phyloP scores from a whole-genome alignment of 1,140 invertebrate species.

The Apolygus lucorum region DNA sequence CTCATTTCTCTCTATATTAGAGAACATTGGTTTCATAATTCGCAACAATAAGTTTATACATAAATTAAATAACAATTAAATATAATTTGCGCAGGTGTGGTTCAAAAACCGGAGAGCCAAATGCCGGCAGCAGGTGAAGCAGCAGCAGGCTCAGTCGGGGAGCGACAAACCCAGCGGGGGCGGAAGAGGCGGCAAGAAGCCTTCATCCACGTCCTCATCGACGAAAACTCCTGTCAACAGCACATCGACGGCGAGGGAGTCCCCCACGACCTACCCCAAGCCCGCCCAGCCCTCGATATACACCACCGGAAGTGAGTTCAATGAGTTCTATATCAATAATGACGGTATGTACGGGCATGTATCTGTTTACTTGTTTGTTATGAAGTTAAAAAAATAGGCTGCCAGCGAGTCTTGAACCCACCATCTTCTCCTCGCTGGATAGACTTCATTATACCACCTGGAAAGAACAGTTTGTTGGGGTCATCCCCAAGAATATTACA shows the following conservation, averaged over 20 bases:
- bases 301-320: neutral
- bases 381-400: too few species aligned
- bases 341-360: too few species aligned
- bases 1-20: too few species aligned
- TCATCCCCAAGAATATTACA: too few species aligned
- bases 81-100: constrained; percentile 68
- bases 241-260: constrained; percentile 19
- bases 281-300: constrained; percentile 1
- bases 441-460: too few species aligned
- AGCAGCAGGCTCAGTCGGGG: constrained; percentile 40
- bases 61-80: neutral
- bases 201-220: constrained; percentile 18
- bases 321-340: too few species aligned
- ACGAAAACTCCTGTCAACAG: neutral
- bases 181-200: constrained; percentile 8
- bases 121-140: constrained; percentile 76
- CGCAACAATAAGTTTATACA: neutral
- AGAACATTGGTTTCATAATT: neutral
- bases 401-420: too few species aligned
- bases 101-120: constrained; percentile 97
- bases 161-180: constrained; percentile 4
- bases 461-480: too few species aligned
- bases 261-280: constrained; percentile 28
- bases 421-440: too few species aligned
- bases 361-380: too few species aligned